Evolutionary conservation across 2,113 vertebrate species (phyloP).

Genomic region (Scalopus aquaticus): DNA sequence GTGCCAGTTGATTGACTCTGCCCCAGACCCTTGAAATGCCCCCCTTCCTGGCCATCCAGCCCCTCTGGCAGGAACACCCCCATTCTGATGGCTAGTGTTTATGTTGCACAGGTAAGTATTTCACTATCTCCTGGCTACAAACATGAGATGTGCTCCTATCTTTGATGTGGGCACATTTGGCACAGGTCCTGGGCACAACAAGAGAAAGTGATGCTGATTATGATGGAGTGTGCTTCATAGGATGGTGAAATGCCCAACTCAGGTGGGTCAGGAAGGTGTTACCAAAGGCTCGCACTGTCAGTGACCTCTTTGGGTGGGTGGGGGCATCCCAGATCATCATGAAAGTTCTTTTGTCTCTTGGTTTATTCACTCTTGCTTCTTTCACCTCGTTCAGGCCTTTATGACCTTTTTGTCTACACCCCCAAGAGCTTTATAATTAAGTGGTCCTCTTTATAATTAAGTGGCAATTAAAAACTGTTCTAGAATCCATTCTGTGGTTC

Average conservation of each 20-base stretch:
- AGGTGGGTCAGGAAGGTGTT: neutral
- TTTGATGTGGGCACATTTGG: neutral
- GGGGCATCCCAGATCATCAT: neutral
- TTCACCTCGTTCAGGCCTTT: neutral
- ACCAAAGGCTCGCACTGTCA: neutral
- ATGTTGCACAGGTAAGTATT: neutral
- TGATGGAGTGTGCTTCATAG: neutral
- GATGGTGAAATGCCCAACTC: too few relatives aligned
- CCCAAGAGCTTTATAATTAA: neutral
- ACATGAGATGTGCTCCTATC: neutral
- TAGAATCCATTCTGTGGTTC: constrained; percentile 4
- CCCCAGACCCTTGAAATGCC: neutral
- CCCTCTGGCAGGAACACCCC: neutral
- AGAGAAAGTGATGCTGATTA: neutral
- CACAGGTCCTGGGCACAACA: neutral
- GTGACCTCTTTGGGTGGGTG: neutral
- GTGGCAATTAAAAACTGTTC: neutral
- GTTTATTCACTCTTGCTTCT: neutral
- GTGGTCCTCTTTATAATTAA: neutral
- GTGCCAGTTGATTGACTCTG: neutral
- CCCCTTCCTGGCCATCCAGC: neutral
- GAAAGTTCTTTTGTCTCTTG: neutral
- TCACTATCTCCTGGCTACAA: neutral
- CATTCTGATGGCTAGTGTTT: neutral
- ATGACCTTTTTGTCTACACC: neutral